Evolutionary conservation across 2,113 vertebrate species (phyloP).

Genomic region (Passer montanus): DNA sequence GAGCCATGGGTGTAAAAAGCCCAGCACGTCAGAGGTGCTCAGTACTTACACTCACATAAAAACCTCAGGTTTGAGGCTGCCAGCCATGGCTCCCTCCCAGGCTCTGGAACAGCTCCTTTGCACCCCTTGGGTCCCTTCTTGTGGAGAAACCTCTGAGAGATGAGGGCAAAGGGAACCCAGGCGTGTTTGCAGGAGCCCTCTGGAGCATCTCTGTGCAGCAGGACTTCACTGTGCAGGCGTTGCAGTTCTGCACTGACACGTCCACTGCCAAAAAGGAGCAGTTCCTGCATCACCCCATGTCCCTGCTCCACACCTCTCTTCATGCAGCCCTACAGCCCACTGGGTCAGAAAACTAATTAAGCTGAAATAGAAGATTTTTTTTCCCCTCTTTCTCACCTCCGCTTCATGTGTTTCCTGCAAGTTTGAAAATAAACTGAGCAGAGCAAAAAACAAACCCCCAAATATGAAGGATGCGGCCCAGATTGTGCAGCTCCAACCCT

Average conservation of each 20-base stretch:
- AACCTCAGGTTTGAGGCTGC: not conserved
- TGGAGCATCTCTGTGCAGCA: not conserved
- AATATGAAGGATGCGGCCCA: not conserved
- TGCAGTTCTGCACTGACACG: fast-evolving
- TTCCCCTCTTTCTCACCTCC: not conserved
- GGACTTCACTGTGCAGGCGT: not conserved
- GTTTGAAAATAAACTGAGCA: not conserved
- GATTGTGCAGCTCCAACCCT: not conserved
- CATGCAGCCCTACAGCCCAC: not conserved
- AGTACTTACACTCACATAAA: not conserved
- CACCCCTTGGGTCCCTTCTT: not conserved
- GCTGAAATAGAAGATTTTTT: not conserved
- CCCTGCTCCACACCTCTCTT: not conserved
- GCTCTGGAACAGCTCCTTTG: not conserved
- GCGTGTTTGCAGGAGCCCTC: not conserved
- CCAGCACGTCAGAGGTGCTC: not conserved
- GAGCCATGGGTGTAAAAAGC: not conserved
- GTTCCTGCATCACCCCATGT: not conserved
- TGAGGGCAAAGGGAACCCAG: not conserved
- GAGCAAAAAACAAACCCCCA: not conserved
- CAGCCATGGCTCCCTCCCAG: not conserved
- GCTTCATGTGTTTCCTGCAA: not conserved
- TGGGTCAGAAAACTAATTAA: not conserved
- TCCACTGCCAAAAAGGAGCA: not conserved
- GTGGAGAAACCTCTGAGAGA: not conserved